Evolutionary conservation across 1,140 invertebrate species (phyloP), one percentile per base, ranked within the genome.

Genomic region (Drosophila serrata): DNA sequence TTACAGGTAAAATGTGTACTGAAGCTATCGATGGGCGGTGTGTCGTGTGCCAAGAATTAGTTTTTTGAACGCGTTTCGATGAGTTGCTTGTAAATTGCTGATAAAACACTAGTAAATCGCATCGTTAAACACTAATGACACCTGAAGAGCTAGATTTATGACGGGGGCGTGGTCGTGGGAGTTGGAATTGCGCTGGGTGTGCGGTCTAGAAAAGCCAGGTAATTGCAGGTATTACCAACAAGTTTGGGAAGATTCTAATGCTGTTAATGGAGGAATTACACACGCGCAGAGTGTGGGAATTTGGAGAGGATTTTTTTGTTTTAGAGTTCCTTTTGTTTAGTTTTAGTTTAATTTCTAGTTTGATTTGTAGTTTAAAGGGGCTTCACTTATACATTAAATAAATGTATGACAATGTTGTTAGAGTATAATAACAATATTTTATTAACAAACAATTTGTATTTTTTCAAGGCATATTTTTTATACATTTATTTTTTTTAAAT

Each of bases 121-220:
- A 75, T 72, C 76, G 62, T 88, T 88, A 81, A 84, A 42, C 61
- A 33, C 67, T 90, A 88, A 88, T 90, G 82, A 78, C 48, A 56
- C 56, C 19, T 22, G 15, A 17, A 55, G 29, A 43, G 24, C 29
- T 33, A 31, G 35, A 67, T 75, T 37, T 46, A 49, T 37, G 45
- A 37, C 19, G 29, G 22, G 31, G 59, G 61, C 61, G 65, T 56
- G 37, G 0, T 31, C 0, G 33, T 35, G 43, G 45, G 60, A 42
- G 48, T 22, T 46, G 39, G 49, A 24, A 13, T 43, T 70, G 40
- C 27, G 17, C 15, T 40, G 5, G 37, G 11, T 17, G 64, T 70
- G 49, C 68, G 29, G 6, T 59, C 45, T 9, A 37, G 33, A 35
- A 33, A 70, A 59, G 29, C 11, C 27, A 46, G 17, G 11, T 72